Evolutionary conservation across 2,888 invertebrate genomes (phyloP), one percentile per base, ranked within the genome.

Genomic region (Hirudinaria manillensis): DNA sequence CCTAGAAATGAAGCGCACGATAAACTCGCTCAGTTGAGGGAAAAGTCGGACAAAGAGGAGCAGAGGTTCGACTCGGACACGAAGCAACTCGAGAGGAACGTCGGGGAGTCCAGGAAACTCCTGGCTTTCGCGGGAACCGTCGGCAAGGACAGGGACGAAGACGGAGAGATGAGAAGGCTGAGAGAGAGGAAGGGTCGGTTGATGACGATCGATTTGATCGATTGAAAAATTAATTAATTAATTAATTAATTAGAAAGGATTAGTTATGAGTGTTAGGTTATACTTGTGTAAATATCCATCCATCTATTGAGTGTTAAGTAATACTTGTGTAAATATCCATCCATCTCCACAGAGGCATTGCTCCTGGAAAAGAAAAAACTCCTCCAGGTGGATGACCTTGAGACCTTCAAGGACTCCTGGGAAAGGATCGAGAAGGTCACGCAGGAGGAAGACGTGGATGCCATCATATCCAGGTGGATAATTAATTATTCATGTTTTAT

Each of bases 111-210:
- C 83, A 87, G 91, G 80, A 92, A 92, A 80, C 86, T 94, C 45
- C 90, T 92, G 81, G 91, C 92, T 82, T 94, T 94, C 84, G 89
- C 94, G 75, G 90, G 91, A 7, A 90, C 91, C 0, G 94, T 94
- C 80, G 82, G 84, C 36, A 92, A 93, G 78, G 91, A 90, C 79
- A 87, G 93, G 75, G 83, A 83, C 70, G 85, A 85, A 77, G 85
- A 85, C 75, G 83, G 83, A 51, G 84, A 29, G 72, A 72, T 72
- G 72, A 72, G 45, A n/a, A 32, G 29, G 72, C 81, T 51, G 72
- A 72, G 56, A 55, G 72, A 72, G 72, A 72, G 27, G 56, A 72
- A 55, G 53, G 72, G 72, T 72, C 16, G 32, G 72, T 27, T 24
- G 51, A 24, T n/a, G 51, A 70, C 7, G 29, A 51, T n/a, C 45